Evolutionary conservation across 2,888 invertebrate genomes (phyloP), one percentile per base, ranked within the genome.

Genomic region (Lycocerus yunnanus): DNA sequence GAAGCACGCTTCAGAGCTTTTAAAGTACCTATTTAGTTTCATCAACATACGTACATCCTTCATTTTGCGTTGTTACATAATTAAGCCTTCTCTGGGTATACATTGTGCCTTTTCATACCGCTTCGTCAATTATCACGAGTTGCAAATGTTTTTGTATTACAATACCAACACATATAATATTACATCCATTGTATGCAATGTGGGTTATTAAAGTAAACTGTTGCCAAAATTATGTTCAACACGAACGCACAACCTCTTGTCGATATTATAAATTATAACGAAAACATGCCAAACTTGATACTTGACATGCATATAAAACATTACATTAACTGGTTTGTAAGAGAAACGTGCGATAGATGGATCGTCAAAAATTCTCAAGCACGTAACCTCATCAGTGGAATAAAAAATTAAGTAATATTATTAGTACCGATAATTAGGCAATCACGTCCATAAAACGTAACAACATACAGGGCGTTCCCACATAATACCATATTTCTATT

Each of bases 221-320:
- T 43, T 43, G 43, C 43, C 43, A 43, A 43, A 43, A 43, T 43
- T 43, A 43, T 43, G 43, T 43, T 43, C 43, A 5, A 43, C 43
- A 43, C 43, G 43, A 43, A 43, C 43, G 43, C n/a, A 43, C 43
- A 43, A 43, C 43, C 43, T 43, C 43, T 43, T 43, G 43, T 43
- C 43, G 43, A 43, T 43, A 43, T 43, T 43, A 43, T 43, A 43
- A 43, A 43, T 43, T 58, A 65, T 58, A 10, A 27, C 20, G 43
- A 16, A 14, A 69, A 16, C 69, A 61, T 69, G 16, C 27, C 15
- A 14, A 61, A 69, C 16, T 43, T 61, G 13, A 3, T 15, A 63
- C 20, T 61, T 18, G 63, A 65, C 69, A 58, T 63, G 69, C 61
- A 69, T 69, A 24, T 58, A 63, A 69, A 63, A 43, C 16, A 63